Evolutionary conservation across 2,888 invertebrate genomes (phyloP), one percentile per base, ranked within the genome.

Genomic region (Aleiodes alternator): DNA sequence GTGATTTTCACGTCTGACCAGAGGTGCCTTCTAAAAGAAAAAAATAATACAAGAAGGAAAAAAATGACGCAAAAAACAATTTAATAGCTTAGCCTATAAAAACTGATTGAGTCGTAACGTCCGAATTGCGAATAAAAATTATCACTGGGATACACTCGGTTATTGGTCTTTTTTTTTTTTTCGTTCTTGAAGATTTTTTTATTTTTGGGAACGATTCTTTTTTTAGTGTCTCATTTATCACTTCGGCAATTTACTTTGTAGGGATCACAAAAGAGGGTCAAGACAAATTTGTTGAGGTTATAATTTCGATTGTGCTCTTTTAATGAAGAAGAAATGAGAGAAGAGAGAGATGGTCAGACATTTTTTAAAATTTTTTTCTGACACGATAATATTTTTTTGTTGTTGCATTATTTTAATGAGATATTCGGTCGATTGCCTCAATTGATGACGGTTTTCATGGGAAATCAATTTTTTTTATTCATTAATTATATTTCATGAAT

Each of bases 61-160:
- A 43, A 43, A 43, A 8, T 9, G 43, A 43, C 43, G 71, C 69
- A 69, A 75, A 75, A 77, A 68, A 77, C 69, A 68, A 31, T 75
- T 80, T 75, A 78, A 78, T 76, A 77, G 61, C 70, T 71, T 64
- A 66, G 31, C 68, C 72, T 57, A 78, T 77, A 80, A 77, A 79
- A 80, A 77, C 61, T 78, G 74, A 80, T 80, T 77, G 76, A 78
- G 77, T 73, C 76, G 72, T 78, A 77, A 80, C 73, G 61, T 59
- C 76, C 61, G 64, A 77, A 66, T 78, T 75, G 77, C 71, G 73
- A 74, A 73, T 75, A 78, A 76, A 75, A 75, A 78, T 73, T 72
- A 79, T 79, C 66, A 72, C 34, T 1, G 70, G 68, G 72, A 56
- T 56, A 56, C 9, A 9, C 56, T 23, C 55, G 4, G 55, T 7